Conservation (phyloP, 1,140 invertebrate genomes). For the Lepidurus packardi region DNA sequence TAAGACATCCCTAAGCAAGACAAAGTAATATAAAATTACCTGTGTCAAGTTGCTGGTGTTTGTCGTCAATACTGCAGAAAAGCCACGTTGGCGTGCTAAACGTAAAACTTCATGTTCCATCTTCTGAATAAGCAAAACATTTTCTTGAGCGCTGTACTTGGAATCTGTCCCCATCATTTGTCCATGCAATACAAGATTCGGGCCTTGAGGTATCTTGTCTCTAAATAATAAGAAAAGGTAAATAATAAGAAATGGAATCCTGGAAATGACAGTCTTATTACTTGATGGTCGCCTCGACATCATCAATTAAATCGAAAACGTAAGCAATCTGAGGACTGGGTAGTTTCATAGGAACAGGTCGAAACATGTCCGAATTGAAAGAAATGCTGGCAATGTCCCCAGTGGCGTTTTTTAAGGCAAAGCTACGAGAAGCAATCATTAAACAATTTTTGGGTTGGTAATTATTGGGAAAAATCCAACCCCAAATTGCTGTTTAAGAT, state of each 20-base stretch:
- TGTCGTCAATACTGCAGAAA: slow-evolving; percentile 70
- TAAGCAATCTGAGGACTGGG: slow-evolving; percentile 53
- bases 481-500: slow-evolving; percentile 57
- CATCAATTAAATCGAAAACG: slow-evolving; percentile 73
- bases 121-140: slow-evolving; percentile 65
- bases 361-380: slow-evolving; percentile 23
- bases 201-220: slow-evolving; percentile 26
- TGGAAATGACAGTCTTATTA: slow-evolving; percentile 59
- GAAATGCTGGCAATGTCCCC: slow-evolving; percentile 24
- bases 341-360: slow-evolving; percentile 15
- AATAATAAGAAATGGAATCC: slow-evolving; percentile 6
- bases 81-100: slow-evolving; percentile 58
- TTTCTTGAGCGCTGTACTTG: slow-evolving; percentile 59
- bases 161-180: slow-evolving; percentile 61
- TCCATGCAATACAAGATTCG: slow-evolving; percentile 27
- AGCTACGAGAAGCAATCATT: slow-evolving; percentile 15
- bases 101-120: slow-evolving; percentile 67
- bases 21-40: slow-evolving; percentile 47
- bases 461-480: slow-evolving; percentile 35
- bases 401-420: background rate
- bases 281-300: slow-evolving; percentile 63
- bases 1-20: background rate
- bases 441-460: background rate
- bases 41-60: slow-evolving; percentile 78
- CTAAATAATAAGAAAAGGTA: slow-evolving; percentile 26